These are phyloP conservation scores for Zootermopsis nevadensis DNA, from an alignment of 2,888 invertebrate genomes.

Conservation along the genomic window DNA sequence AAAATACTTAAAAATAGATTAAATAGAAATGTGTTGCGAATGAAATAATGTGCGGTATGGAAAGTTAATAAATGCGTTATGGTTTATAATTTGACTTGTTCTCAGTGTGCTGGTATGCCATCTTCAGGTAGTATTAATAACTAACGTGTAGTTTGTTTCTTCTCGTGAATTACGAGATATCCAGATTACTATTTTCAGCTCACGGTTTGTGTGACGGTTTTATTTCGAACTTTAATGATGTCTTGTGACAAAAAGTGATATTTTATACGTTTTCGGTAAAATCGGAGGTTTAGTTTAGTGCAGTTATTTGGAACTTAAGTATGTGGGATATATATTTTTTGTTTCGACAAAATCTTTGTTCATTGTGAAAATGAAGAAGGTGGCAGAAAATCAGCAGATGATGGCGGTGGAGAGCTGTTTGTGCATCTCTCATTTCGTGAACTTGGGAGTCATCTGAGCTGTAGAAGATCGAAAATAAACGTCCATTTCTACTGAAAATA, in stretches of 20 bases:
- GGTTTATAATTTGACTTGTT: not conserved
- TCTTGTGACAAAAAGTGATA: conserved; percentile 41
- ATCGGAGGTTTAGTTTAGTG: conserved; percentile 37
- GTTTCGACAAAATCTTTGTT: conserved; percentile 46
- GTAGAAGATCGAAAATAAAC: conserved; percentile 45
- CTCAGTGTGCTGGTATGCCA: conserved; percentile 15
- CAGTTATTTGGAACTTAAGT: conserved; percentile 36
- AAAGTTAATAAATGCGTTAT: not conserved
- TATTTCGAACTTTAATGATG: conserved; percentile 49
- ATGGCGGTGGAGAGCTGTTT: conserved; percentile 55
- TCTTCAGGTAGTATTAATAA: conserved; percentile 34
- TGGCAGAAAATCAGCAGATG: conserved; percentile 53
- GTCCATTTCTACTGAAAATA: conserved; percentile 27
- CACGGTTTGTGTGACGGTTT: conserved; percentile 55
- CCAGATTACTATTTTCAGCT: conserved; percentile 58
- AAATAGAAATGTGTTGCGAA: no score
- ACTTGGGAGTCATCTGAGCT: conserved; percentile 53
- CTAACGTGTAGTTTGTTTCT: conserved; percentile 53
- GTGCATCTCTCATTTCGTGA: conserved; percentile 54
- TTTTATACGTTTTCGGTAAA: conserved; percentile 38
- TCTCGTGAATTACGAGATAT: conserved; percentile 57
- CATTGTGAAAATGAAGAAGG: conserved; percentile 53
- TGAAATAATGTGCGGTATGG: no score
- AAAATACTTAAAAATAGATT: no score
- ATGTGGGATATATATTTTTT: conserved; percentile 50